Percentiles rank a stretch among this genome's conserved stretches.
These are phyloP conservation scores for Papilio aristodemus DNA, from an alignment of 1,140 invertebrate species.

Conservation along the genomic window DNA sequence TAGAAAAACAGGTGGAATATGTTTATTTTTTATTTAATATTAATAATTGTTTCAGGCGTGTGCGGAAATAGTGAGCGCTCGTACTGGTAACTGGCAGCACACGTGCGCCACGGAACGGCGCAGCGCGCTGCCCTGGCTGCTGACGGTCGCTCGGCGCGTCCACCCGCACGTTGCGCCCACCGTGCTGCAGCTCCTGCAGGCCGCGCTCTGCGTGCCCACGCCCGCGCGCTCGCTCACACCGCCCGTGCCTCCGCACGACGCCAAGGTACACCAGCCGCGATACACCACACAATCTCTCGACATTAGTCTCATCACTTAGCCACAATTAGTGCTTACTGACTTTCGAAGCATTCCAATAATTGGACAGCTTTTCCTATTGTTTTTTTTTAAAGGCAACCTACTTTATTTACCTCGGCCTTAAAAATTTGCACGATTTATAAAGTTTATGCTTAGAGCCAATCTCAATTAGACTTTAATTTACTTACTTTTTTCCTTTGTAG, in stretches of 20 bases:
- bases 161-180: slow-evolving; percentile 97
- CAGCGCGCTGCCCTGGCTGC: slow-evolving; percentile 88
- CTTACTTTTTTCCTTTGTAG: slow-evolving; percentile 34
- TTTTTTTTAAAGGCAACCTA: too few species aligned
- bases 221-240: slow-evolving; percentile 40
- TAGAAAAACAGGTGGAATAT: too few species aligned
- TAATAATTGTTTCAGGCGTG: slow-evolving; percentile 82
- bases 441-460: not conserved
- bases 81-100: slow-evolving; percentile 97
- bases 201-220: slow-evolving; percentile 86
- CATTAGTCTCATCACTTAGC: too few species aligned
- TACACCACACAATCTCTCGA: too few species aligned
- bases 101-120: slow-evolving; percentile 90
- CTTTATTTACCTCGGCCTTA: too few species aligned
- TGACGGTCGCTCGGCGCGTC: slow-evolving; percentile 89
- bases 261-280: slow-evolving; percentile 35
- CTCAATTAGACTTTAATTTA: not conserved
- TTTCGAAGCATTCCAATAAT: too few species aligned
- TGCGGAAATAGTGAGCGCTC: slow-evolving; percentile 93
- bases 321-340: too few species aligned
- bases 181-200: slow-evolving; percentile 93
- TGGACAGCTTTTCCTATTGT: too few species aligned
- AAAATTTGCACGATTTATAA: too few species aligned
- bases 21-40: too few species aligned
- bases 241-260: slow-evolving; percentile 35